These are phyloP conservation scores for Aphidius colemani DNA, from an alignment of 2,888 invertebrate genomes.

Conservation along the genomic window DNA sequence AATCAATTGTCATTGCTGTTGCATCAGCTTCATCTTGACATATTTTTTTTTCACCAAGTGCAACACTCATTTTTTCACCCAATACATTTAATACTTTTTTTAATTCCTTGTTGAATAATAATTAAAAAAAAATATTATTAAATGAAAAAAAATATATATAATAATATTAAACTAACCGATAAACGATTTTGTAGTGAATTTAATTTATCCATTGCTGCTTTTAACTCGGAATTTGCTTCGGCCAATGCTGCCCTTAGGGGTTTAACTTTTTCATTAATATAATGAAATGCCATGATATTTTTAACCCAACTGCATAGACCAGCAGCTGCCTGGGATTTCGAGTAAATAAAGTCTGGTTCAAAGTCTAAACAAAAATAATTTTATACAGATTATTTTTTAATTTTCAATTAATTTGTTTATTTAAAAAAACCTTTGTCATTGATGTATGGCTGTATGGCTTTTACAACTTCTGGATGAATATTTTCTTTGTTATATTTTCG, in stretches of 20 bases:
- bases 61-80: slow-evolving; percentile 83
- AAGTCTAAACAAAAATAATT: slow-evolving; percentile 66
- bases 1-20: slow-evolving; percentile 84
- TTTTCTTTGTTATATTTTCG: slow-evolving; percentile 92
- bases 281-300: slow-evolving; percentile 87
- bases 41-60: slow-evolving; percentile 82
- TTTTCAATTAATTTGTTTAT: background rate
- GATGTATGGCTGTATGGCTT: slow-evolving; percentile 69
- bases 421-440: slow-evolving; percentile 55
- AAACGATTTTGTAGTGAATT: slow-evolving; percentile 76
- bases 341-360: slow-evolving; percentile 78
- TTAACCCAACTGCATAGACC: slow-evolving; percentile 94
- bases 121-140: background rate
- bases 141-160: slow-evolving; percentile 6
- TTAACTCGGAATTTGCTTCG: slow-evolving; percentile 82
- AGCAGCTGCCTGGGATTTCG: slow-evolving; percentile 90
- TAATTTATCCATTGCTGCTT: slow-evolving; percentile 80
- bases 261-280: slow-evolving; percentile 89
- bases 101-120: slow-evolving; percentile 63
- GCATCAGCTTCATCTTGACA: slow-evolving; percentile 93
- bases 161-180: slow-evolving; percentile 57
- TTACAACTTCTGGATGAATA: slow-evolving; percentile 85
- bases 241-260: slow-evolving; percentile 86
- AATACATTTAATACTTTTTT: slow-evolving; percentile 79
- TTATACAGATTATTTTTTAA: background rate